Conservation (phyloP, 1,140 invertebrate genomes). For the Drosophila aff. region DNA sequence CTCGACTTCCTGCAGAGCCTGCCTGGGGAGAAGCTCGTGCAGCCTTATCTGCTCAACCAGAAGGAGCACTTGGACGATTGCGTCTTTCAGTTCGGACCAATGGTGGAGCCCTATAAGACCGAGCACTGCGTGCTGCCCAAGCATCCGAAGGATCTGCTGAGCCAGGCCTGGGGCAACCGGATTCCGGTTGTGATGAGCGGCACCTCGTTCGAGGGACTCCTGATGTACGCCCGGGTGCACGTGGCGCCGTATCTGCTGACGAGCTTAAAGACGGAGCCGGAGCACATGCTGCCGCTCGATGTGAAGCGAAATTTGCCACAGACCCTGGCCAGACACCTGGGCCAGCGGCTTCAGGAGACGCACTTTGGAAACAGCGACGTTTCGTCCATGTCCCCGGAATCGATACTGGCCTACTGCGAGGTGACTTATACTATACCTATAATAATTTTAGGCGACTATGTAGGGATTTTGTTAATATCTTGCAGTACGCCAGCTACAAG, state of each 20-base stretch:
- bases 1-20: conserved; percentile 62
- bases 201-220: conserved; percentile 76
- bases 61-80: conserved; percentile 67
- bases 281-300: conserved; percentile 62
- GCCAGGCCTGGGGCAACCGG: conserved; percentile 76
- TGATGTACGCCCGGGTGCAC: conserved; percentile 65
- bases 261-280: conserved; percentile 54
- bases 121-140: conserved; percentile 59
- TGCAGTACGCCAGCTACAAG: conserved; percentile 81
- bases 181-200: conserved; percentile 86
- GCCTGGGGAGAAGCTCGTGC: conserved; percentile 54
- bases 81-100: conserved; percentile 74
- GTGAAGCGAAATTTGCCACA: conserved; percentile 59
- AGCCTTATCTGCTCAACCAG: conserved; percentile 60
- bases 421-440: conserved; percentile 18
- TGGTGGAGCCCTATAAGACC: conserved; percentile 71
- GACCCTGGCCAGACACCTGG: conserved; percentile 40
- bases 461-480: background rate
- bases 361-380: conserved; percentile 61
- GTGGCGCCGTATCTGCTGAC: conserved; percentile 63
- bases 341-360: conserved; percentile 43
- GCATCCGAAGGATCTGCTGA: conserved; percentile 55
- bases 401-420: conserved; percentile 65
- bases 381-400: conserved; percentile 32
- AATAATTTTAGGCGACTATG: background rate